Evolutionary conservation across 2,888 invertebrate species (phyloP).

Genomic region (Amitus sp.): DNA sequence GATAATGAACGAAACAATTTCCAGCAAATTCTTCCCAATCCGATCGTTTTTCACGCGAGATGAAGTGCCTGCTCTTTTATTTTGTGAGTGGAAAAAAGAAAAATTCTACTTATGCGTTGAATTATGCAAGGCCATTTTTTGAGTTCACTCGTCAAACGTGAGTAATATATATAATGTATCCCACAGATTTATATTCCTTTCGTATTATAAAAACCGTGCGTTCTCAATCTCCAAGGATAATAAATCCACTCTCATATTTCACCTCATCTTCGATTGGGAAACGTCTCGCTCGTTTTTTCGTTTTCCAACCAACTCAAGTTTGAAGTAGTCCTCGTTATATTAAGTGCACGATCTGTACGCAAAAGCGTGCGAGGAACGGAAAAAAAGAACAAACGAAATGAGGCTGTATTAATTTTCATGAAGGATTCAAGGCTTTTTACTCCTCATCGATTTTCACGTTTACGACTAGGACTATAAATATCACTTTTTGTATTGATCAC

Average conservation of each 20-base stretch:
- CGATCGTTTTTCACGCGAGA: no score
- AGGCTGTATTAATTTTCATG: slow-evolving; percentile 21
- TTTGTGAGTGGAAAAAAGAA: no score
- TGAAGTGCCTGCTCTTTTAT: no score
- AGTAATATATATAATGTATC: neutral
- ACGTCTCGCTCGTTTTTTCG: slow-evolving; percentile 20
- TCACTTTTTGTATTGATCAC: no score
- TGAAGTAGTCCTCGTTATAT: slow-evolving; percentile 23
- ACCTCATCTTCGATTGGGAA: slow-evolving; percentile 23
- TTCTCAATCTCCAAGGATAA: neutral
- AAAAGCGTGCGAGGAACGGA: slow-evolving; percentile 16
- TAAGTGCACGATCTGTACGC: slow-evolving; percentile 31
- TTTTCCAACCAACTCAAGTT: slow-evolving; percentile 18
- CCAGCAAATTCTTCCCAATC: no score
- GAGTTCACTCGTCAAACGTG: neutral
- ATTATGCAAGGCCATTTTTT: neutral
- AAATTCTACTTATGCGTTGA: neutral
- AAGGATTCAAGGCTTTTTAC: slow-evolving; percentile 16
- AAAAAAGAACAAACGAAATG: slow-evolving; percentile 27
- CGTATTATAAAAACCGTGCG: slow-evolving; percentile 17
- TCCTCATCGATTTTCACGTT: slow-evolving; percentile 14
- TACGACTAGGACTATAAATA: neutral
- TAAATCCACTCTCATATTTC: slow-evolving; percentile 16
- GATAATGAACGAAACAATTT: no score
- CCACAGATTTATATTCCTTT: slow-evolving; percentile 4